Base-by-base conservation (phyloP, 2,888 invertebrate species). In the Amphimallon solstitiale region DNA sequence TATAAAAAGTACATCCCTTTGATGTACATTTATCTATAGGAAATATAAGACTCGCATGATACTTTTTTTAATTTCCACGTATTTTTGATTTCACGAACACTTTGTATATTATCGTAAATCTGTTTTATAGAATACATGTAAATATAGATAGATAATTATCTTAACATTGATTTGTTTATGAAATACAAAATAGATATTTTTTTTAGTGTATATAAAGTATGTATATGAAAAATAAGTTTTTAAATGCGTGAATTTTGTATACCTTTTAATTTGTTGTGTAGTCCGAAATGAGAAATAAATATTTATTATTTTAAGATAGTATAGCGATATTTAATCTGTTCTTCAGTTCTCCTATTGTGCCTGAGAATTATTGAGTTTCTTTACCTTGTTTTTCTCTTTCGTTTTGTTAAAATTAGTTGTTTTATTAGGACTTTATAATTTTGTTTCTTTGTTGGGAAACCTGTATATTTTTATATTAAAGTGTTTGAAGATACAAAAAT, bases 391-490 rank as follows among this genome's bases (percentile, higher is more conserved):
- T 12, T 40, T 40, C 12, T 40, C 1, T 40, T 40, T 10, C 15
- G 40, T 5, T 40, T 14, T 40, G 15, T 40, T 56, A 2, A 14
- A 12, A 17, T 40, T 35, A 14, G 21, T 56, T 40, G 29, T 15
- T 56, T 43, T 15, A 7, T 5, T 29, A 29, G 29, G 29, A 10
- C 12, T 38, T 38, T 54, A 21, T 54, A n/a, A 19, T 21, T 14
- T 38, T 56, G 19, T 43, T 56, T 43, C 29, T 5, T 43, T 56
- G 40, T 56, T 23, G 56, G 43, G 10, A 29, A 43, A 40, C 56
- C 12, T 56, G 56, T 56, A 56, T 56, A 43, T 56, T 56, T 56
- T 56, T 56, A 56, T 43, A 56, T 56, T 56, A 56, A 56, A 56
- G 56, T 56, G 54, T 56, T 56, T 56, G 56, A 21, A 56, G 9